phyloP scores from a whole-genome alignment of 2,888 invertebrate genomes.

The Pollenia angustigena region DNA sequence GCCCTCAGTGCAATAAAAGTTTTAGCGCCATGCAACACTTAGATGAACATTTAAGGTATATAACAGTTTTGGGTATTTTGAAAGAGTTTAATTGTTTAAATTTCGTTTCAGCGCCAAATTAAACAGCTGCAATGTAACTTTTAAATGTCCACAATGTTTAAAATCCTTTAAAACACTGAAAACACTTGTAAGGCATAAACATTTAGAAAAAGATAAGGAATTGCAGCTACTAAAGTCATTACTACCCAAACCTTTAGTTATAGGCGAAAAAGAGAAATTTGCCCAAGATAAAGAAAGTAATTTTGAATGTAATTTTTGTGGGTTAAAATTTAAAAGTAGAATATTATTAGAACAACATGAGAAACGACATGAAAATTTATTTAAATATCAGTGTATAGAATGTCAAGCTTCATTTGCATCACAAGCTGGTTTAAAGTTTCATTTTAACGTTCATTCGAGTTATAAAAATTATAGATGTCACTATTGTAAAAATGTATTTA shows the following conservation, averaged over 20 bases:
- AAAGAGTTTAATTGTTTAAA: background rate
- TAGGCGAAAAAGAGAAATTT: background rate
- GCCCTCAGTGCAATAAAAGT: conserved; percentile 72
- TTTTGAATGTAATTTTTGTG: conserved; percentile 74
- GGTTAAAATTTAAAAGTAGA: conserved; percentile 68
- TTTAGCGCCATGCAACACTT: conserved; percentile 71
- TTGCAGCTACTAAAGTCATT: conserved; percentile 70
- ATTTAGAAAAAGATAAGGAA: conserved; percentile 70
- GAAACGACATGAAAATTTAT: conserved; percentile 61
- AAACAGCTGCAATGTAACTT: conserved; percentile 11
- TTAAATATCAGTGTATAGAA: conserved; percentile 75
- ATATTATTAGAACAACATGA: conserved; percentile 74
- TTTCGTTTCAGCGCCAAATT: conserved; percentile 8
- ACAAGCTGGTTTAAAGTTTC: conserved; percentile 49
- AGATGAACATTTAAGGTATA: conserved; percentile 75
- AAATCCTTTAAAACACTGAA: conserved; percentile 72
- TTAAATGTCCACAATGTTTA: conserved; percentile 70
- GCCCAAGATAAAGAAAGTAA: background rate
- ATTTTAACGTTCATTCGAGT: conserved; percentile 41
- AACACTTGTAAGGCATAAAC: conserved; percentile 73
- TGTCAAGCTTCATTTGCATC: conserved; percentile 67
- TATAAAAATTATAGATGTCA: conserved; percentile 72
- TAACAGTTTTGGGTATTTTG: background rate
- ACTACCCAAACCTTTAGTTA: conserved; percentile 70
- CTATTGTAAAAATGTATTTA: conserved; percentile 76